These are phyloP conservation scores for Melinaea marsaeus DNA, from an alignment of 2,888 invertebrate species.

Conservation along the genomic window DNA sequence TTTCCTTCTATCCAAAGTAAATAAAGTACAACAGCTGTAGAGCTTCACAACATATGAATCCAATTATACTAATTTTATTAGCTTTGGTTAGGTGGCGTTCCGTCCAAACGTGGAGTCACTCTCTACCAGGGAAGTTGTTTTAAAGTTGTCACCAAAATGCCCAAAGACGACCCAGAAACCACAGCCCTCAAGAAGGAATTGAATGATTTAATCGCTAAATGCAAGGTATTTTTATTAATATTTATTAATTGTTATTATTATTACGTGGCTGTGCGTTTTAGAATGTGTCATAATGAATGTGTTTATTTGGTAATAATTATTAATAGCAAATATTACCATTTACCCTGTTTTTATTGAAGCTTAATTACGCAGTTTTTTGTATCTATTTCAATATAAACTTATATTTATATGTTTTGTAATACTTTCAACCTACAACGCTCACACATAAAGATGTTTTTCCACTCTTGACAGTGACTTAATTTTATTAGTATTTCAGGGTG, in stretches of 20 bases:
- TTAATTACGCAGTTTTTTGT: too few relatives aligned
- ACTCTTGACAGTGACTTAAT: too few relatives aligned
- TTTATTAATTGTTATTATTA: neutral
- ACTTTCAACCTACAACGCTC: too few relatives aligned
- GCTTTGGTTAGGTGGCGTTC: slow-evolving; percentile 21
- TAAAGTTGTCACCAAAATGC: slow-evolving; percentile 72
- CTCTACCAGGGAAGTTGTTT: slow-evolving; percentile 18
- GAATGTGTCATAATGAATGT: neutral
- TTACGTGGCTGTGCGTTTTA: neutral
- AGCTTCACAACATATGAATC: slow-evolving; percentile 31
- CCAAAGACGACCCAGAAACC: slow-evolving; percentile 90
- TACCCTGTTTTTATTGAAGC: too few relatives aligned
- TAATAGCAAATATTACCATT: too few relatives aligned
- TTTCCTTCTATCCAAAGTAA: slow-evolving; percentile 23
- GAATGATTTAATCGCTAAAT: slow-evolving; percentile 86
- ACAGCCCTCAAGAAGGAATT: slow-evolving; percentile 88
- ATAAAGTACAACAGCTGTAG: slow-evolving; percentile 21
- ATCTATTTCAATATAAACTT: too few relatives aligned
- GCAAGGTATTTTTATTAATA: slow-evolving; percentile 78
- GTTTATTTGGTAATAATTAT: too few relatives aligned
- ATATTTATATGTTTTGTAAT: too few relatives aligned
- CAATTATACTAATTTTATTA: slow-evolving; percentile 35
- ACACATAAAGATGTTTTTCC: too few relatives aligned
- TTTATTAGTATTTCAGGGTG: too few relatives aligned
- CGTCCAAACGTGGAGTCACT: slow-evolving; percentile 20